Conservation (phyloP, 2,113 vertebrate genomes). For the Cairina moschata region DNA sequence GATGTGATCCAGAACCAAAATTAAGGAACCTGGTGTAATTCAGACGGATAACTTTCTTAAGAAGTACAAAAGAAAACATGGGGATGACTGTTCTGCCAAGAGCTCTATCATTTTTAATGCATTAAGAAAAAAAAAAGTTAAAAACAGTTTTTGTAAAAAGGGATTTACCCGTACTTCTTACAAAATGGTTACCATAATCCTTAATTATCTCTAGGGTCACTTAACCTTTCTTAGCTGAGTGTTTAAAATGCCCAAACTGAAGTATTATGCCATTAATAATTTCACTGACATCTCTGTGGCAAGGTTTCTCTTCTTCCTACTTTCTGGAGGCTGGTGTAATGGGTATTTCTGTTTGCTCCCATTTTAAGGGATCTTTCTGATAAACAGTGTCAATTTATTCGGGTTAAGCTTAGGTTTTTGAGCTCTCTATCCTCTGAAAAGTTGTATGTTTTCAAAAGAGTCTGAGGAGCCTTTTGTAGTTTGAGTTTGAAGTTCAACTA, state of each 20-base stretch:
- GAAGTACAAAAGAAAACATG: neutral
- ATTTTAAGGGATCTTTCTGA: neutral
- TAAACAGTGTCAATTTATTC: neutral
- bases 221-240: neutral
- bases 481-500: slow-evolving; percentile 30
- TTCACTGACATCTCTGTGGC: neutral
- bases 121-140: neutral
- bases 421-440: neutral
- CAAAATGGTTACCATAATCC: neutral
- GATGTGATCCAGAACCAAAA: neutral
- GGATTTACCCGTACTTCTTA: accelerated
- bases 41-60: neutral
- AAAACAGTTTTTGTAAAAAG: neutral
- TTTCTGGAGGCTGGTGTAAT: neutral
- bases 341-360: neutral
- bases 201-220: neutral
- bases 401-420: neutral
- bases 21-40: accelerated
- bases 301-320: neutral
- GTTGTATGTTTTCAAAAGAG: slow-evolving; percentile 4
- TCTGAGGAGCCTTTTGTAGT: neutral
- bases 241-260: neutral
- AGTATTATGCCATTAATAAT: neutral
- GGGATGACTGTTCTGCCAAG: neutral
- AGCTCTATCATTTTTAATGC: neutral